Evolutionary conservation across 2,113 vertebrate genomes (phyloP), one percentile per base, ranked within the genome.

Genomic region (Diglossa brunneiventris): DNA sequence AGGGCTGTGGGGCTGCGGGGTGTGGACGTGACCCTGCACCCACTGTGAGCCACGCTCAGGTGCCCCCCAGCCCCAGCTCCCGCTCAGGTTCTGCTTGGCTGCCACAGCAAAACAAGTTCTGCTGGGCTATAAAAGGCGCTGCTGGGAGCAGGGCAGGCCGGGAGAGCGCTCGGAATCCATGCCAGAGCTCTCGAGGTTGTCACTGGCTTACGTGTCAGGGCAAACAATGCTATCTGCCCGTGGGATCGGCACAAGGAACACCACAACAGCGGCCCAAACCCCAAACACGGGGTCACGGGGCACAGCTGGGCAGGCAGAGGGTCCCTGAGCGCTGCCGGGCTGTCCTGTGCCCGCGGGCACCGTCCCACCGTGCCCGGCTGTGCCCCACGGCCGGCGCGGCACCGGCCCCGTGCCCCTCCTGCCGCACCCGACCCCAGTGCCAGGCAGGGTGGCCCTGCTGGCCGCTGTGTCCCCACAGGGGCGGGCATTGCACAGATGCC

Each of bases 101-200:
- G 89, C 92, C 69, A 37, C 91, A 81, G 94, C 91, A 80, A 92
- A 97, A 96, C 96, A 82, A 93, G 96, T 97, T 97, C 95, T 95
- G 91, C 95, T 75, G 94, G 94, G 93, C 95, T 93, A 82, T 95
- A 97, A 96, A 96, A 95, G 88, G 95, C 24, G 2, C 69, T 35
- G 2, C 69, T 35, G 94, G 87, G 3, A 95, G 92, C 78, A 6
- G 82, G 88, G 85, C 90, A 84, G 91, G 94, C 86, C 58, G 78
- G 91, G 86, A 95, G 86, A 75, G 44, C 72, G 9, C 26, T 50
- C 50, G 58, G 72, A 92, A 95, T 86, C 96, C 89, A 90, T 96
- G 94, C 72, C 93, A 94, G 90, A 73, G 88, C 94, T 55, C 92
- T 50, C 22, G 83, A 68, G 88, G 70, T 86, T 90, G 90, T 92